Percentiles rank a stretch among this genome's conserved stretches.
Conservation (phyloP, 2,888 invertebrate species). For the Choristoneura rosaceana region DNA sequence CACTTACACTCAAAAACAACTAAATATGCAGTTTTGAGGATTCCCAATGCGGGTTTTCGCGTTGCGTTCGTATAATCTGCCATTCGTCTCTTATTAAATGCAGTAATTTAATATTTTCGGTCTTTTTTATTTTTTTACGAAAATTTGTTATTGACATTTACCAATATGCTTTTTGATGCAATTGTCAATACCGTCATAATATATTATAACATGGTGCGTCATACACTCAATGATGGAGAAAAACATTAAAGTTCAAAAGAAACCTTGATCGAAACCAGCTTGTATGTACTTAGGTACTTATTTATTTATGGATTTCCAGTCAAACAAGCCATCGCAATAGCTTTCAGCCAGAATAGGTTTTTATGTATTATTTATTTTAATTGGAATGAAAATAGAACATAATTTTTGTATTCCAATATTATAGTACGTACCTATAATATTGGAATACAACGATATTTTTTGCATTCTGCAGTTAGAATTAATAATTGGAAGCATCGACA, state of each 20-base stretch:
- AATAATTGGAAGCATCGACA: background rate
- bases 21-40: constrained; percentile 20
- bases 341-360: no score
- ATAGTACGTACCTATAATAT: no score
- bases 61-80: constrained; percentile 14
- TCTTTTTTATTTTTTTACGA: background rate
- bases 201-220: background rate
- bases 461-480: background rate
- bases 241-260: background rate
- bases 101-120: constrained; percentile 6
- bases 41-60: constrained; percentile 33
- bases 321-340: no score
- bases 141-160: background rate
- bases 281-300: background rate
- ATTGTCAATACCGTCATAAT: background rate
- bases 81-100: constrained; percentile 4
- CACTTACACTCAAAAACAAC: constrained; percentile 49
- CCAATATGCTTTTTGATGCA: background rate
- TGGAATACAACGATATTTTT: background rate
- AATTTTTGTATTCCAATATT: no score
- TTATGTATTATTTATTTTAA: no score
- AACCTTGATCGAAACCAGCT: background rate
- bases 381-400: no score
- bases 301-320: background rate
- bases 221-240: background rate